Evolutionary conservation across 37 sponge, comb jelly and placozoan species (phyloP).

Genomic region (Aplysina aerophoba): DNA sequence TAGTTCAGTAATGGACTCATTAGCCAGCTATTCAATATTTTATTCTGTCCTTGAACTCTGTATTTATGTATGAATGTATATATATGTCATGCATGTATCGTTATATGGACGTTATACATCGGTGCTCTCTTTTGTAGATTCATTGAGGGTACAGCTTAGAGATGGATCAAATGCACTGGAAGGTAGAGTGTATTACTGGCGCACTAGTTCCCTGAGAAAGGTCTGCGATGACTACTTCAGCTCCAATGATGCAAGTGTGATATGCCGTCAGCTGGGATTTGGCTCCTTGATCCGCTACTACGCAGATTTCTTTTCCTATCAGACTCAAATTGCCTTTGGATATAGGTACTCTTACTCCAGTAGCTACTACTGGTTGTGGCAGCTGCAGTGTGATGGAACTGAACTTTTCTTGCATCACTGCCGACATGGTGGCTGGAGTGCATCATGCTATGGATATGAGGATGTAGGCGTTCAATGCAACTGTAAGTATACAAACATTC

Average conservation of each 20-base stretch:
- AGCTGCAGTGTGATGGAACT: constrained; percentile 1
- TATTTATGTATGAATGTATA: no score
- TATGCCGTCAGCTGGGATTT: constrained; percentile 27
- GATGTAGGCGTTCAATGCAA: not conserved
- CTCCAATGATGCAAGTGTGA: constrained; percentile 13
- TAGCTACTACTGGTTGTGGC: constrained; percentile 16
- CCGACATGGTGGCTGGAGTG: not conserved
- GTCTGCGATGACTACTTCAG: constrained; percentile 25
- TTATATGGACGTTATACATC: no score
- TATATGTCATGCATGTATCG: no score
- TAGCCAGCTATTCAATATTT: no score
- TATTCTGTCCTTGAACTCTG: no score
- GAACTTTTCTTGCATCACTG: not conserved
- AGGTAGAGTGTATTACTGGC: not conserved
- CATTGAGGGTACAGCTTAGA: no score
- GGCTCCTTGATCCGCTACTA: not conserved
- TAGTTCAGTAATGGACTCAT: no score
- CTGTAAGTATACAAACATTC: not conserved
- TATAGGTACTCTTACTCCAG: constrained; percentile 2
- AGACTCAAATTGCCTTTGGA: not conserved
- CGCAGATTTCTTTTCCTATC: not conserved
- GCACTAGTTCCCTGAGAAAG: not conserved
- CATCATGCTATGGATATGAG: not conserved
- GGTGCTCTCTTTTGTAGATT: no score
- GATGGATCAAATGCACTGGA: not conserved